Percentiles rank a stretch among this genome's conserved stretches.
These are phyloP conservation scores for Bryconaethiops microstoma DNA, from an alignment of 2,797 vertebrate genomes.

Conservation along the genomic window DNA sequence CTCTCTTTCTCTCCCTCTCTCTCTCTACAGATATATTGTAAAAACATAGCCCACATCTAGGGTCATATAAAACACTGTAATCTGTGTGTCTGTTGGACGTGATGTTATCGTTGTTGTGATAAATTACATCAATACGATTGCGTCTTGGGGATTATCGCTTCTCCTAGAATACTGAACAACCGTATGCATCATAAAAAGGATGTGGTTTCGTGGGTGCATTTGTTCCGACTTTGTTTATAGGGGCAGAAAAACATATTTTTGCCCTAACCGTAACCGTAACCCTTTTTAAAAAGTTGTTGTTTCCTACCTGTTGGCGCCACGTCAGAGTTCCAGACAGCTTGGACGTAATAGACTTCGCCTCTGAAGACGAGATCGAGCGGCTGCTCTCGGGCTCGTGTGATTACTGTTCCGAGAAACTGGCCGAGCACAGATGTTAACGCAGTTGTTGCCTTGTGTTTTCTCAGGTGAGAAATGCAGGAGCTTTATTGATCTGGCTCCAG, in stretches of 20 bases:
- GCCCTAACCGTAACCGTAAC: too few species aligned
- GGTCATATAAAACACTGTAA: too few species aligned
- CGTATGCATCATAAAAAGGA: too few species aligned
- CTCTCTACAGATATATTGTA: neutral
- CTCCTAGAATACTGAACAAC: too few species aligned
- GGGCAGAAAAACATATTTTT: neutral
- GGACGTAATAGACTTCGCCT: slow-evolving; percentile 1
- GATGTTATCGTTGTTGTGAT: too few species aligned
- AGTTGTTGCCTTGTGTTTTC: slow-evolving; percentile 45
- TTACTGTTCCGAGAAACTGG: slow-evolving; percentile 24
- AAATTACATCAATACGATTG: too few species aligned
- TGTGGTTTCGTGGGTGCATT: too few species aligned
- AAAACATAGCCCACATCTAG: too few species aligned
- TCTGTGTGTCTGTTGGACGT: too few species aligned
- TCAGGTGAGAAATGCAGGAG: slow-evolving; percentile 96
- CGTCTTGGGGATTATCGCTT: too few species aligned
- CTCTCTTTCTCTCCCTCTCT: too few species aligned
- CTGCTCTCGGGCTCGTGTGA: neutral
- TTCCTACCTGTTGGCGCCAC: neutral
- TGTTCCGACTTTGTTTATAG: too few species aligned
- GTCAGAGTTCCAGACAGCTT: neutral
- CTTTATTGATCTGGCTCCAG: slow-evolving; percentile 97
- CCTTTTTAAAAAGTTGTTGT: neutral
- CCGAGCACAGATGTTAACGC: slow-evolving; percentile 41
- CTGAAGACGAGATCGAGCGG: slow-evolving; percentile 19